Evolutionary conservation across 1,140 invertebrate genomes (phyloP).

Genomic region (Drosophila ironensis): DNA sequence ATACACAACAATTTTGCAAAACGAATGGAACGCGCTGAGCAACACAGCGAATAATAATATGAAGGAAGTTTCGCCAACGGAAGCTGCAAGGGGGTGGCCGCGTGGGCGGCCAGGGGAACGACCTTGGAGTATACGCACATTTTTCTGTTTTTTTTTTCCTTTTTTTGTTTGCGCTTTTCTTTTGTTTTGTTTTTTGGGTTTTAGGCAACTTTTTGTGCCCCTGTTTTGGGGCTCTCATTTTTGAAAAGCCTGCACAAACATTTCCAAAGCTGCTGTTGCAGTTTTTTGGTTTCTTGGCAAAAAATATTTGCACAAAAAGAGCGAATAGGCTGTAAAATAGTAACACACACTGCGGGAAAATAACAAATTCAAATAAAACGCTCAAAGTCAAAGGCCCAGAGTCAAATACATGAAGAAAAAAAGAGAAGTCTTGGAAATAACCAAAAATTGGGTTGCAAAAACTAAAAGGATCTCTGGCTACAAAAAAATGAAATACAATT

Average conservation of each 20-base stretch:
- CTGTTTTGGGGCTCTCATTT: neutral
- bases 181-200: neutral
- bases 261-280: constrained; percentile 32
- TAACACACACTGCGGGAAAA: neutral
- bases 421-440: no score
- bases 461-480: no score
- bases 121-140: constrained; percentile 52
- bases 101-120: neutral
- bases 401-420: no score
- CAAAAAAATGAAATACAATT: neutral
- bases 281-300: constrained; percentile 30
- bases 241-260: constrained; percentile 27
- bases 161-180: constrained; percentile 20
- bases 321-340: constrained; percentile 43
- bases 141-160: constrained; percentile 24
- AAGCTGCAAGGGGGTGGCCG: neutral
- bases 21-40: constrained; percentile 50
- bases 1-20: constrained; percentile 71
- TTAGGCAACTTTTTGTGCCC: neutral
- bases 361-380: neutral
- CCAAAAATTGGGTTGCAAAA: no score
- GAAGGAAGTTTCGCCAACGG: constrained; percentile 40
- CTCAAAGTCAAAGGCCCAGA: no score
- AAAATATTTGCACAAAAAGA: constrained; percentile 64
- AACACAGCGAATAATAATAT: constrained; percentile 61